Base-by-base conservation (phyloP, 2,888 invertebrate genomes). In the Drepana falcataria region DNA sequence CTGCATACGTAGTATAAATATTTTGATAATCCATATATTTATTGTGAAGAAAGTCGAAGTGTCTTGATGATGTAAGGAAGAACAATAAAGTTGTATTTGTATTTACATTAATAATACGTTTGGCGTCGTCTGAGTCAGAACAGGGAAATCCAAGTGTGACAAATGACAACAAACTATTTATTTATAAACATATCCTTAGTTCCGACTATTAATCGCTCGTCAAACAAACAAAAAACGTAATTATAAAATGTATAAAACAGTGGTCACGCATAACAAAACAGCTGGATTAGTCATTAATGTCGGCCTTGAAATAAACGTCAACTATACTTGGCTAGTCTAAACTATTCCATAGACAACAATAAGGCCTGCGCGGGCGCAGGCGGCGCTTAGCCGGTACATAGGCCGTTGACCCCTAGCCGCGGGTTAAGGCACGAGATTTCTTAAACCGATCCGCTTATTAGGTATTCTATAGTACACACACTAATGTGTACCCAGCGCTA, bases 401-500 rank as follows among this genome's bases (percentile, higher is more conserved):
- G 85, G 81, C 80, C 83, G 69, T 60, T 79, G 87, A 87, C 81
- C 87, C 71, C 71, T 65, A 57, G 61, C 65, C 77, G 71, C 82
- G 83, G 85, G 86, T 85, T 83, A 81, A 83, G 79, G 81, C 80
- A 82, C 81, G 82, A 81, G 83, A 84, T 87, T 85, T 85, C 85
- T 85, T 87, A 85, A 87, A 86, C 81, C 81, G 82, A 87, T 85
- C 83, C 77, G 80, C 85, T 83, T 87, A 86, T 87, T 86, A 87
- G 83, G 85, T 80, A 85, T 84, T 85, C 81, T 81, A 75, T 75
- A 80, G 71, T 64, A 63, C 62, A 62, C 61, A 53, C 62, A 68
- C 63, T 70, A 63, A 63, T 66, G 62, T 66, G 64, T 63, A 58
- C 58, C 56, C 59, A 57, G 59, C 61, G 56, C 62, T 66, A 63